Evolutionary conservation across 2,797 vertebrate genomes (phyloP).

Genomic region (Eospalax fontanierii): DNA sequence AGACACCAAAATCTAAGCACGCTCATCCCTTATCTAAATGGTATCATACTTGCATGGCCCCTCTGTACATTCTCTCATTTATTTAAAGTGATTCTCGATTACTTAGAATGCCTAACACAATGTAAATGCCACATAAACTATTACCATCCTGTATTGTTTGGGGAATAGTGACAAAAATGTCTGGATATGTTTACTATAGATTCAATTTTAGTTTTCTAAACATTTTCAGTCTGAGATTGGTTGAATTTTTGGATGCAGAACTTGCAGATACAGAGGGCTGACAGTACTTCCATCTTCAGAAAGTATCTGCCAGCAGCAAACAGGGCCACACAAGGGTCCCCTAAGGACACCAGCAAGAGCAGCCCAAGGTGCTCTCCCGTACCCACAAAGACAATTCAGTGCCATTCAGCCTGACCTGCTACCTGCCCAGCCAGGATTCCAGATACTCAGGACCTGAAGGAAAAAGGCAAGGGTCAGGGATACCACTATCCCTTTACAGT

Average conservation of each 20-base stretch:
- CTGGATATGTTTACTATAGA: not conserved
- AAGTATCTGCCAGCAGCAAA: not conserved
- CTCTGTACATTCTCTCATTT: not conserved
- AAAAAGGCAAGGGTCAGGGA: not conserved
- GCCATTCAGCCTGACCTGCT: not conserved
- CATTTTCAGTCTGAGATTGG: not conserved
- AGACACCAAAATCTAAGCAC: not conserved
- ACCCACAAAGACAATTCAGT: not conserved
- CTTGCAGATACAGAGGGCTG: not conserved
- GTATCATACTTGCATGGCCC: not conserved
- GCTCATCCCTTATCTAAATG: not conserved
- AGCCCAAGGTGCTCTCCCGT: not conserved
- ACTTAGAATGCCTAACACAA: not conserved
- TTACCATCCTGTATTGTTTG: not conserved
- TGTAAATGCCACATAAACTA: not conserved
- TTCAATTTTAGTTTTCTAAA: not conserved
- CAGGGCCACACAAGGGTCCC: not conserved
- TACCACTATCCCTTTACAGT: not conserved
- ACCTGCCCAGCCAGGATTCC: not conserved
- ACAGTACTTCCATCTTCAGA: not conserved
- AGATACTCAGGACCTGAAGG: not conserved
- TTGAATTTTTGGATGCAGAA: not conserved
- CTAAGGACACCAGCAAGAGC: not conserved
- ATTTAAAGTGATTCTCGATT: not conserved
- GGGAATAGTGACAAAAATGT: not conserved